Percentiles rank a stretch among this genome's conserved stretches.
phyloP scores from a whole-genome alignment of 2,797 vertebrate genomes.

The Holocentrus rufus region DNA sequence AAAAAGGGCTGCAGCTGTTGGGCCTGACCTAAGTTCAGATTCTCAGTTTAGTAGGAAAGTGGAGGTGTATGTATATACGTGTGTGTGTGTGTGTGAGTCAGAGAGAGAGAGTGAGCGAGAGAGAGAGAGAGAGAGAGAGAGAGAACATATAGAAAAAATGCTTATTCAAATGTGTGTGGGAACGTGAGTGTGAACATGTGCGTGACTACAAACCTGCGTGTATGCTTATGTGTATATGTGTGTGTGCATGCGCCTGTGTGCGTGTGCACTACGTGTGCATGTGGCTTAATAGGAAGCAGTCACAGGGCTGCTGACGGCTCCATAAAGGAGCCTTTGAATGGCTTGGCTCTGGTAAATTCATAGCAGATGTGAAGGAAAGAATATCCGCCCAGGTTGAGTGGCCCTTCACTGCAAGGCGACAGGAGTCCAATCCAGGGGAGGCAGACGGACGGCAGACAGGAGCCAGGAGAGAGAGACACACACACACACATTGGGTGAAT shows the following conservation, averaged over 20 bases:
- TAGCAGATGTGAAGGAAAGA: constrained; percentile 87
- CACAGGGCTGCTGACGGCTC: constrained; percentile 77
- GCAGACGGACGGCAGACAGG: constrained; percentile 75
- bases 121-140: constrained; percentile 6
- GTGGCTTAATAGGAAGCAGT: constrained; percentile 80
- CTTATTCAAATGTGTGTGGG: constrained; percentile 35
- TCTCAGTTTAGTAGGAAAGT: constrained; percentile 57
- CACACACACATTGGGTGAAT: constrained; percentile 52
- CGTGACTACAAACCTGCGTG: constrained; percentile 15
- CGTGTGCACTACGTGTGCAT: constrained; percentile 40
- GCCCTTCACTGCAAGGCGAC: constrained; percentile 79
- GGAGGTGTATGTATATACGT: constrained; percentile 18
- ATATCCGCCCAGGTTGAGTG: constrained; percentile 84
- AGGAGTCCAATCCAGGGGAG: constrained; percentile 79
- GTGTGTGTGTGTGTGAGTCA: constrained; percentile 27
- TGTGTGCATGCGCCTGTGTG: constrained; percentile 45
- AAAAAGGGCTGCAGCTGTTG: constrained; percentile 73
- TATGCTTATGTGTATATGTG: constrained; percentile 57
- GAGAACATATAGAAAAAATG: neutral
- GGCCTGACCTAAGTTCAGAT: constrained; percentile 63
- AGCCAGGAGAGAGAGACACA: constrained; percentile 57
- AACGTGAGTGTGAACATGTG: constrained; percentile 31
- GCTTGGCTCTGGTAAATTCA: constrained; percentile 80
- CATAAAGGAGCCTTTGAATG: constrained; percentile 86
- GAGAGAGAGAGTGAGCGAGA: constrained; percentile 16